These are phyloP conservation scores for Tiphia femorata DNA, from an alignment of 2,888 invertebrate species.

Conservation along the genomic window DNA sequence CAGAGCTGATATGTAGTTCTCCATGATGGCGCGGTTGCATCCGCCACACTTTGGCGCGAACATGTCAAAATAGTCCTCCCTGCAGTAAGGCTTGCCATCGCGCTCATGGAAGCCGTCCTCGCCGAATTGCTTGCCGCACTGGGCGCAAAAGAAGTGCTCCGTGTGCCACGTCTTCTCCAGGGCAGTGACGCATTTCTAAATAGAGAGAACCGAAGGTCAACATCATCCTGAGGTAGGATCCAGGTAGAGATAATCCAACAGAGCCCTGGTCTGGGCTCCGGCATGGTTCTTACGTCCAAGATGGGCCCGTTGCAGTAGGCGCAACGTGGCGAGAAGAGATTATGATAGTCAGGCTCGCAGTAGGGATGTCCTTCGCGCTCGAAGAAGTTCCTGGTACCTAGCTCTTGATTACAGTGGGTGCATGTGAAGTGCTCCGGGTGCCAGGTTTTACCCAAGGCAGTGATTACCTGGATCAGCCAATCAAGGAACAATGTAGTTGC, in stretches of 20 bases:
- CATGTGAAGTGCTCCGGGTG: constrained; percentile 99
- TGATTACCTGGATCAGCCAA: constrained; percentile 83
- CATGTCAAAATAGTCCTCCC: constrained; percentile 96
- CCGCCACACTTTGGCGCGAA: constrained; percentile 99
- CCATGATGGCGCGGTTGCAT: constrained; percentile 95
- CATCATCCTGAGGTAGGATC: background rate
- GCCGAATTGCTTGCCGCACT: constrained; percentile 96
- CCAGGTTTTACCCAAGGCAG: constrained; percentile 98
- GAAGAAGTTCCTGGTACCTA: constrained; percentile 98
- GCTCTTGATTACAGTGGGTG: constrained; percentile 95
- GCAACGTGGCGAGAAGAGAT: constrained; percentile 97
- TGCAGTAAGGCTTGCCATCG: constrained; percentile 96
- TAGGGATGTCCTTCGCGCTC: constrained; percentile 97
- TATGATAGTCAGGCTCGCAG: constrained; percentile 99
- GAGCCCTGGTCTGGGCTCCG: background rate
- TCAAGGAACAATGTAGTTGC: too few relatives aligned
- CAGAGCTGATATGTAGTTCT: constrained; percentile 97
- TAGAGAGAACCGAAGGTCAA: constrained; percentile 24
- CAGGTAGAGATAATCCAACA: too few relatives aligned
- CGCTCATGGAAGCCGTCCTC: constrained; percentile 98
- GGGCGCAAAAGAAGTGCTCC: constrained; percentile 98
- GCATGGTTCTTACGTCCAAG: constrained; percentile 84
- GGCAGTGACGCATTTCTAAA: constrained; percentile 98
- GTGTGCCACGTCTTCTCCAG: constrained; percentile 99
- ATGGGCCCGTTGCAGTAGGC: constrained; percentile 99